A percentile compares a stretch with the other conserved stretches of the same genome.
Conservation (phyloP, 2,113 vertebrate genomes). For the Pithys albifrons region DNA sequence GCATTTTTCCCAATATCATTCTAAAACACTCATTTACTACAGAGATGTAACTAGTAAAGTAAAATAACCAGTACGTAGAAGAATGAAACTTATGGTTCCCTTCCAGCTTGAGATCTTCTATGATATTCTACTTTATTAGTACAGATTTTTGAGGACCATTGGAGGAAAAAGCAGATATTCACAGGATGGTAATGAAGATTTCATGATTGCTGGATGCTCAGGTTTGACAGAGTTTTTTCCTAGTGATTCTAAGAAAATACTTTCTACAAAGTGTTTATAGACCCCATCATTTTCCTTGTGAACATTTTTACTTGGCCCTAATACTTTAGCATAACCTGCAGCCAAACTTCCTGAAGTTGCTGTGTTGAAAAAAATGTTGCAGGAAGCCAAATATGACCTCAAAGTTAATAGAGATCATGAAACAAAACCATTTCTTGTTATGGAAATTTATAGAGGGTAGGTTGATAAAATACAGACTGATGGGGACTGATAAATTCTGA, state of each 20-base stretch:
- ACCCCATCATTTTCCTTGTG: neutral
- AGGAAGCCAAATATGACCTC: constrained; percentile 4
- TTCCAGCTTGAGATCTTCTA: neutral
- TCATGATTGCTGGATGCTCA: neutral
- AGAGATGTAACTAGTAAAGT: neutral
- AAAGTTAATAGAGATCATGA: neutral
- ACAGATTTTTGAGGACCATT: neutral
- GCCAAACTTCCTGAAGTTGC: neutral
- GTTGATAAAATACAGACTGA: neutral
- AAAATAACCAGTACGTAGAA: neutral
- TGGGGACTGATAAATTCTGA: neutral
- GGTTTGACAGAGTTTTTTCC: neutral
- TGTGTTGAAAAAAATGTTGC: neutral
- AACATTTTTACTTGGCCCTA: neutral
- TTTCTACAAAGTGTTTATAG: neutral
- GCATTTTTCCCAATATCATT: neutral
- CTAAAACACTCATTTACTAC: neutral
- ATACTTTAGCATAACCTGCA: neutral
- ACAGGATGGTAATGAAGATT: neutral
- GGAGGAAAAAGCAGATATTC: neutral
- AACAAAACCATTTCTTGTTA: neutral
- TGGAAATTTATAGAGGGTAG: neutral
- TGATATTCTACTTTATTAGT: neutral
- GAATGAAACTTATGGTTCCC: neutral
- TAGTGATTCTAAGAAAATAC: neutral